A percentile compares a stretch with the other conserved stretches of the same genome.
Conservation (phyloP, 2,797 vertebrate genomes). For the Rhabdomys pumilio region DNA sequence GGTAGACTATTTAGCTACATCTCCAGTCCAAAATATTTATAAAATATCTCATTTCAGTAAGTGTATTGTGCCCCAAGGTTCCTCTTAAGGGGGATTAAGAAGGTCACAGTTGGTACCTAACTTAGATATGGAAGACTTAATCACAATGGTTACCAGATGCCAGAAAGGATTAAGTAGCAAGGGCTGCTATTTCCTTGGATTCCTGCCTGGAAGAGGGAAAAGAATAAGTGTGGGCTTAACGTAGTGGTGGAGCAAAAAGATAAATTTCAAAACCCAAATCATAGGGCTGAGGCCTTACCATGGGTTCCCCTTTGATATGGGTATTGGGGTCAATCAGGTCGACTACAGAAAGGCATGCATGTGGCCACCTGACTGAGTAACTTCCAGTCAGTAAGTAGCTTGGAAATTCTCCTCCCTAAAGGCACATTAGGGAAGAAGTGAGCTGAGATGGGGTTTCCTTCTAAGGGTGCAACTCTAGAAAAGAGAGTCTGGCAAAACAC, state of each 20-base stretch:
- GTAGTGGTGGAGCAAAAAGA: not conserved
- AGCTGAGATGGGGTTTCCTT: not conserved
- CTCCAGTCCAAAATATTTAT: not conserved
- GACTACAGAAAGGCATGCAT: not conserved
- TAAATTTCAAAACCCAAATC: not conserved
- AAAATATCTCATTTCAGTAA: not conserved
- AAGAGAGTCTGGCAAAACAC: not conserved
- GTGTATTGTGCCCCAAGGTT: not conserved
- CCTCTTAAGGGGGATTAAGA: constrained; percentile 41
- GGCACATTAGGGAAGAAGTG: not conserved
- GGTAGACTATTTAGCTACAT: not conserved
- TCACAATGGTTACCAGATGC: not conserved
- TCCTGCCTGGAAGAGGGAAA: not conserved
- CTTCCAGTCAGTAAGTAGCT: not conserved
- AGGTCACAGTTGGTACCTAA: not conserved
- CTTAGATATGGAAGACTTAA: not conserved
- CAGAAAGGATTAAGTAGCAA: not conserved
- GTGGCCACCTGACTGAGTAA: not conserved
- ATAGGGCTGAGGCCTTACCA: not conserved
- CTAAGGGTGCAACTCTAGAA: not conserved
- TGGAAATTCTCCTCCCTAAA: not conserved
- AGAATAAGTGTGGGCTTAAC: rapidly evolving
- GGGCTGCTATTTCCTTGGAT: not conserved
- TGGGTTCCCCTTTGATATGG: not conserved
- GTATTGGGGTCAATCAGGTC: not conserved